Evolutionary conservation across 1,140 invertebrate species (phyloP).

Genomic region (Heliconius nattereri): DNA sequence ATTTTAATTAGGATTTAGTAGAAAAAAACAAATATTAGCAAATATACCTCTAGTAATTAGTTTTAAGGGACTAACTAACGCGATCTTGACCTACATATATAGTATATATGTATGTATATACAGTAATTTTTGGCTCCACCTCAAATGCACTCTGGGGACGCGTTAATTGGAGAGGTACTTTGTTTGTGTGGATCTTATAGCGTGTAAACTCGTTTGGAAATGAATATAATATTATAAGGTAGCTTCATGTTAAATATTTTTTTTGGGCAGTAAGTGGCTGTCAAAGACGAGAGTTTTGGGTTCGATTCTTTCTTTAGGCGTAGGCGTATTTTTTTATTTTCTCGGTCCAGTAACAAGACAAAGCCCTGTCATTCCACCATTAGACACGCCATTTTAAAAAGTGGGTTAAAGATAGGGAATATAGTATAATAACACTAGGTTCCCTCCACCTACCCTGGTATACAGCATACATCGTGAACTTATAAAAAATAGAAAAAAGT

Average conservation of each 20-base stretch:
- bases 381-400: too few relatives aligned
- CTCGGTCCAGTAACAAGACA: too few relatives aligned
- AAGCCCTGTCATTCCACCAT: too few relatives aligned
- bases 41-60: conserved; percentile 1
- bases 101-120: background rate
- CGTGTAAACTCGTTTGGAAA: background rate
- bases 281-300: too few relatives aligned
- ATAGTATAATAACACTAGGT: too few relatives aligned
- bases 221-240: background rate
- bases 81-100: conserved; percentile 29
- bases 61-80: conserved; percentile 12
- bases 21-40: background rate
- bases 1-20: too few relatives aligned
- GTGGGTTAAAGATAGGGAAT: too few relatives aligned
- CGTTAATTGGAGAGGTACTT: conserved; percentile 39
- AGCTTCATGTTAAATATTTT: background rate
- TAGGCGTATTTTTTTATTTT: too few relatives aligned
- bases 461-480: too few relatives aligned
- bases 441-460: too few relatives aligned
- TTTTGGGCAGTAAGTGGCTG: background rate
- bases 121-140: conserved; percentile 38
- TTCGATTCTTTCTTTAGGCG: too few relatives aligned
- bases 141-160: conserved; percentile 28
- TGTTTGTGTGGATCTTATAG: conserved; percentile 16
- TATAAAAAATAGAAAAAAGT: too few relatives aligned